Evolutionary conservation across 37 sponge, comb jelly and placozoan species (phyloP).

Genomic region (Mnemiopsis leidyi): DNA sequence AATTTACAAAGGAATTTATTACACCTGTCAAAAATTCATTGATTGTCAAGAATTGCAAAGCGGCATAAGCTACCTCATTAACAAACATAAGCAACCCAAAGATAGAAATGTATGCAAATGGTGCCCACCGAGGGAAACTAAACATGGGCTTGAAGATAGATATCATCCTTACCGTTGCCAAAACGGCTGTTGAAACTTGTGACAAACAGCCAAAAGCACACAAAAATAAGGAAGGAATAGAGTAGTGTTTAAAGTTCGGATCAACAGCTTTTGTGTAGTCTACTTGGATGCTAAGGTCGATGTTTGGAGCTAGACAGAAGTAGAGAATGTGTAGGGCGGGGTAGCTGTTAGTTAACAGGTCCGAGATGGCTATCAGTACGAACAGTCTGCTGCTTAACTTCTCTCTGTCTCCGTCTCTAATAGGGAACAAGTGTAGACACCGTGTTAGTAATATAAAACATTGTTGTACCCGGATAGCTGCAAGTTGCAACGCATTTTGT

Average conservation of each 20-base stretch:
- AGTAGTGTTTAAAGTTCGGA: not conserved
- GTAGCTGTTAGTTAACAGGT: slow-evolving; percentile 33
- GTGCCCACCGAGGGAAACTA: not conserved
- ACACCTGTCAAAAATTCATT: not conserved
- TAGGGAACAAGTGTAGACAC: too few relatives aligned
- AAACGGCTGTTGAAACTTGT: not conserved
- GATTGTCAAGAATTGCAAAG: not conserved
- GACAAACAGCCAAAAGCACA: slow-evolving; percentile 39
- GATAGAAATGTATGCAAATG: not conserved
- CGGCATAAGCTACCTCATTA: not conserved
- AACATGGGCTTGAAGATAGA: slow-evolving; percentile 2
- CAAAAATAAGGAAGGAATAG: not conserved
- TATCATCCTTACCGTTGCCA: slow-evolving; percentile 7
- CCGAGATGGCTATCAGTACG: slow-evolving; percentile 9
- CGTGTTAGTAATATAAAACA: too few relatives aligned
- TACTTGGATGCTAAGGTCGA: not conserved
- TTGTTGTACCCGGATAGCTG: too few relatives aligned
- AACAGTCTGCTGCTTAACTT: slow-evolving; percentile 11
- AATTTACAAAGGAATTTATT: not conserved
- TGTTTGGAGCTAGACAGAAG: not conserved
- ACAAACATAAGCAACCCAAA: not conserved
- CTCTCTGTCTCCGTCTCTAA: not conserved
- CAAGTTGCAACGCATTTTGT: too few relatives aligned
- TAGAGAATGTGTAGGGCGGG: slow-evolving; percentile 49
- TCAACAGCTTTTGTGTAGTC: not conserved